Base-by-base conservation (phyloP, 2,888 invertebrate species). In the Trachelus troglodyta region DNA sequence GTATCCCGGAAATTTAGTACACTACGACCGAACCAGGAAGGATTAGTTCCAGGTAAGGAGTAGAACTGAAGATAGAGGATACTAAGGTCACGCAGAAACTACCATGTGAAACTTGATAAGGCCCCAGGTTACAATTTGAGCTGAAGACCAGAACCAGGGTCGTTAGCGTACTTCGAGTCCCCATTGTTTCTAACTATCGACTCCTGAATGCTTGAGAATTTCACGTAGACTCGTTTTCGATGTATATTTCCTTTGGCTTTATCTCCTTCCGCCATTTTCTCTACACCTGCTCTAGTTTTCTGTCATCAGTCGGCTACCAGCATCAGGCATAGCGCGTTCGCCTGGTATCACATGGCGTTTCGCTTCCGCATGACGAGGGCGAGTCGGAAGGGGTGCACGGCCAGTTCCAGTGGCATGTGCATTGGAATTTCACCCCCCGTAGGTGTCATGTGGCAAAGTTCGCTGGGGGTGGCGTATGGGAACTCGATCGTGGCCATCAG, bases 391-490 rank as follows among this genome's bases (percentile, higher is more conserved):
- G 81, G 85, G 83, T 81, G 81, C 81, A 80, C 76, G 81, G 81
- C 74, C 83, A 56, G 56, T 56, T 6, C 9, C 56, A 56, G 56
- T 23, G 86, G 87, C 89, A 89, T 89, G 89, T 91, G 90, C 88
- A 88, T 87, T 83, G 87, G 88, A 87, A 88, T 89, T 83, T 82
- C 84, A 80, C 81, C 87, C 86, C 85, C 84, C 79, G 79, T 86
- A 84, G 86, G 88, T 89, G 90, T 90, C 91, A 91, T 90, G 90
- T 90, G 91, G 80, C 81, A 81, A 79, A 83, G 86, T 89, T 90
- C 89, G 90, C 90, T 89, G 90, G 90, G 90, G 90, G 90, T 87
- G 86, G 37, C 69, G 87, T 87, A 90, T 91, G 91, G 91, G 91
- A 91, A 91, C 89, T 84, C 84, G 85, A 81, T 84, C 83, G 86